These are phyloP conservation scores for Spilogale gracilis DNA, from an alignment of 2,113 vertebrate genomes.

Conservation along the genomic window DNA sequence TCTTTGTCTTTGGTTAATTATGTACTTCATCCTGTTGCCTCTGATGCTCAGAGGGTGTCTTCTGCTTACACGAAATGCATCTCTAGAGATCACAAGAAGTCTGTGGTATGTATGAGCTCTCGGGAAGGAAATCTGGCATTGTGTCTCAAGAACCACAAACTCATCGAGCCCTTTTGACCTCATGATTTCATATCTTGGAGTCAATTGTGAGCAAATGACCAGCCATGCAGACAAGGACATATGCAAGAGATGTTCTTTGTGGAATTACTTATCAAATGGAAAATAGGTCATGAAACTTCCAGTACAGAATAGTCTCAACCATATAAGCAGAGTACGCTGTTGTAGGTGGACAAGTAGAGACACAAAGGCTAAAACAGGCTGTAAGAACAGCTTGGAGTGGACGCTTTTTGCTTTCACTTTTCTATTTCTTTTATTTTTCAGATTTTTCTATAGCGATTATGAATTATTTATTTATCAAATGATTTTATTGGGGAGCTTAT, in stretches of 20 bases:
- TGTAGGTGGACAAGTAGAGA: not conserved
- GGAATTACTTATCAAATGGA: not conserved
- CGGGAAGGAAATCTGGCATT: not conserved
- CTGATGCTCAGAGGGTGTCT: not conserved
- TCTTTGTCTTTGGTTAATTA: slow-evolving; percentile 18
- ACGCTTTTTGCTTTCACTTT: not conserved
- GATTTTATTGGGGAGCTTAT: not conserved
- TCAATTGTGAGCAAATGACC: not conserved
- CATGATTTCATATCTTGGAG: not conserved
- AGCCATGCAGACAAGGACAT: not conserved
- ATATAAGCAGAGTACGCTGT: not conserved
- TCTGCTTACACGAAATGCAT: not conserved
- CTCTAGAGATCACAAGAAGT: not conserved
- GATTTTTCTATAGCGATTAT: not conserved
- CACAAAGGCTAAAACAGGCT: not conserved
- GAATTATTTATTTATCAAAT: not conserved
- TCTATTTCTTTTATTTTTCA: not conserved
- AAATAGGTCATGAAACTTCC: not conserved
- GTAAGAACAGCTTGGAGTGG: not conserved
- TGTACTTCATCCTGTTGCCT: not conserved
- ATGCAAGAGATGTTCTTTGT: not conserved
- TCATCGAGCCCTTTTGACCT: not conserved
- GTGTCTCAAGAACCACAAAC: not conserved
- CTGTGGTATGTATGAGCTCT: not conserved
- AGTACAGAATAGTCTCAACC: not conserved